Conservation (phyloP, 1,140 invertebrate species). For the Phenacoccus solenopsis region DNA sequence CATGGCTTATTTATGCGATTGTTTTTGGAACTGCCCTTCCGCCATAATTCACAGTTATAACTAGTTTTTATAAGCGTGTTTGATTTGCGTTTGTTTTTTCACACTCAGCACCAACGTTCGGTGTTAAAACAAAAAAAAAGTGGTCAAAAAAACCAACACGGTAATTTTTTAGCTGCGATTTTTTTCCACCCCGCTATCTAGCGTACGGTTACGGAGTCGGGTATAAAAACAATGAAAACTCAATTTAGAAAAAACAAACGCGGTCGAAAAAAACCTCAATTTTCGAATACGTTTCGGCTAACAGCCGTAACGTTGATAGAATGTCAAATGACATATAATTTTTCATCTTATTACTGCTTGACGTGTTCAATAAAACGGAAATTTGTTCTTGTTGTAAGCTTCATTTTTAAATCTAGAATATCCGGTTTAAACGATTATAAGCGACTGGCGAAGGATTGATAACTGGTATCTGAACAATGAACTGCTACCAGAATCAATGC, state of each 20-base stretch:
- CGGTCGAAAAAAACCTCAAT: not conserved
- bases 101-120: not conserved
- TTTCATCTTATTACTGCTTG: not conserved
- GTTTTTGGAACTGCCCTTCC: not conserved
- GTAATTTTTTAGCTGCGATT: not conserved
- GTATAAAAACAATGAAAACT: not conserved
- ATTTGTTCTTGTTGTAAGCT: slow-evolving; percentile 2
- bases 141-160: no score
- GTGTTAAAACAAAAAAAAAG: not conserved
- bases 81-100: slow-evolving; percentile 2
- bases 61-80: not conserved
- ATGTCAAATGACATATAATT: slow-evolving; percentile 3
- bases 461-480: not conserved
- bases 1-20: slow-evolving; percentile 1
- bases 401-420: not conserved
- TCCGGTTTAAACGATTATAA: not conserved
- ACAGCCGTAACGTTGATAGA: slow-evolving; percentile 1
- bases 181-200: not conserved
- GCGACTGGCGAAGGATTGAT: not conserved
- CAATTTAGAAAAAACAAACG: not conserved
- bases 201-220: not conserved
- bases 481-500: not conserved
- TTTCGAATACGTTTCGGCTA: not conserved
- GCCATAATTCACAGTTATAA: not conserved
- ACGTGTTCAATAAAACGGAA: slow-evolving; percentile 1